phyloP scores from a whole-genome alignment of 35 echinoderm and acorn worm species.

The Antedon bifida region DNA sequence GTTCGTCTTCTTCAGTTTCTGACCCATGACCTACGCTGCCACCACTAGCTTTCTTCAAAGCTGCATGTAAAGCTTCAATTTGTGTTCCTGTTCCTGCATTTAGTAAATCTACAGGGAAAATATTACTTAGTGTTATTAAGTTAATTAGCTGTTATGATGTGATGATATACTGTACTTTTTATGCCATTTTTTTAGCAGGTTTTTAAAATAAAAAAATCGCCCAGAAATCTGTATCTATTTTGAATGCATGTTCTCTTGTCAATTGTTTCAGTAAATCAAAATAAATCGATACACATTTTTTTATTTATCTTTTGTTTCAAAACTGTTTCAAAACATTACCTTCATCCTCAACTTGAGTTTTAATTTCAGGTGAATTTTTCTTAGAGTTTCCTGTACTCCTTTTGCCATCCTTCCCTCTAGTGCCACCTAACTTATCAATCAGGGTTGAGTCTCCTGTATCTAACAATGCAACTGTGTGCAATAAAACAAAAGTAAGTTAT shows the following conservation, averaged over 20 bases:
- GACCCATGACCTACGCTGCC: neutral
- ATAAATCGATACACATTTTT: neutral
- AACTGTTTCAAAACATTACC: neutral
- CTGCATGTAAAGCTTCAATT: constrained; percentile 77
- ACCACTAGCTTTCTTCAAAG: constrained; percentile 37
- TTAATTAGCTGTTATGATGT: too few species aligned
- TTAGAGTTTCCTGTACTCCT: neutral
- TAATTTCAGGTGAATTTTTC: neutral
- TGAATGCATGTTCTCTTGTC: too few species aligned
- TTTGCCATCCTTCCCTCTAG: neutral
- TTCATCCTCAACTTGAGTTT: neutral
- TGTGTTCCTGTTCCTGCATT: constrained; percentile 58
- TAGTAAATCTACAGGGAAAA: constrained; percentile 4
- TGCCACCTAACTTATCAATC: constrained; percentile 8
- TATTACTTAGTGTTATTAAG: too few species aligned
- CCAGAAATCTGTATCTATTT: neutral
- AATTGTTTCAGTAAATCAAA: too few species aligned
- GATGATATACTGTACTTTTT: too few species aligned
- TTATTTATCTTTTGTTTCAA: neutral
- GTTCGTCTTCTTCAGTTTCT: neutral
- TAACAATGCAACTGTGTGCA: constrained; percentile 44
- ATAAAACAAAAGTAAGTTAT: neutral
- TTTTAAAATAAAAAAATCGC: too few species aligned
- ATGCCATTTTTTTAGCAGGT: too few species aligned
- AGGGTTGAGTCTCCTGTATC: constrained; percentile 62